Percentiles rank a stretch among this genome's conserved stretches.
Evolutionary conservation across 2,797 vertebrate genomes (phyloP).

Genomic region (Eidolon dupreanum): DNA sequence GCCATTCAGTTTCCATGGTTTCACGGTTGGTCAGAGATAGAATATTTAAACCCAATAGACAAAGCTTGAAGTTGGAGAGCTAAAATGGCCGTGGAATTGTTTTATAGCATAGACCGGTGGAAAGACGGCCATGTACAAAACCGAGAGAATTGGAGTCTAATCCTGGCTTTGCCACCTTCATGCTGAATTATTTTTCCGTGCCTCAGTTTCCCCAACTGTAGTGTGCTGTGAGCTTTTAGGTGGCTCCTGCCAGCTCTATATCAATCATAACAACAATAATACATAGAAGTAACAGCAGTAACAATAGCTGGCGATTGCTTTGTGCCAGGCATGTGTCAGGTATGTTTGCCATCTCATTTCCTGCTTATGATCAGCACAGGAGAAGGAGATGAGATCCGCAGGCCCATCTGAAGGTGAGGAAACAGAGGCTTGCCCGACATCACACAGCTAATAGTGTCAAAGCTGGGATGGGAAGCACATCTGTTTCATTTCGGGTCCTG

Average conservation of each 20-base stretch:
- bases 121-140: background rate
- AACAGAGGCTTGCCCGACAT: background rate
- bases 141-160: background rate
- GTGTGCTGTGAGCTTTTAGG: background rate
- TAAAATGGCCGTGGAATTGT: conserved; percentile 18
- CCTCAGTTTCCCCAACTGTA: background rate
- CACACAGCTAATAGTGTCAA: background rate
- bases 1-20: conserved; percentile 74
- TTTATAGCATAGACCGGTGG: background rate
- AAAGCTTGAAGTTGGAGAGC: conserved; percentile 49
- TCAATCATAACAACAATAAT: background rate
- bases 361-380: background rate
- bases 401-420: background rate
- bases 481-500: background rate
- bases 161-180: background rate
- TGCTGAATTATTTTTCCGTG: background rate
- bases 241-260: background rate
- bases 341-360: background rate
- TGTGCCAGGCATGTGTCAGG: no score
- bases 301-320: background rate
- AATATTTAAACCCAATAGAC: conserved; percentile 61
- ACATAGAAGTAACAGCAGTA: background rate
- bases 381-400: background rate
- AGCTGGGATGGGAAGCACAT: background rate
- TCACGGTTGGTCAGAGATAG: conserved; percentile 76